Evolutionary conservation across 2,113 vertebrate genomes (phyloP).

Genomic region (Noctilio leporinus): DNA sequence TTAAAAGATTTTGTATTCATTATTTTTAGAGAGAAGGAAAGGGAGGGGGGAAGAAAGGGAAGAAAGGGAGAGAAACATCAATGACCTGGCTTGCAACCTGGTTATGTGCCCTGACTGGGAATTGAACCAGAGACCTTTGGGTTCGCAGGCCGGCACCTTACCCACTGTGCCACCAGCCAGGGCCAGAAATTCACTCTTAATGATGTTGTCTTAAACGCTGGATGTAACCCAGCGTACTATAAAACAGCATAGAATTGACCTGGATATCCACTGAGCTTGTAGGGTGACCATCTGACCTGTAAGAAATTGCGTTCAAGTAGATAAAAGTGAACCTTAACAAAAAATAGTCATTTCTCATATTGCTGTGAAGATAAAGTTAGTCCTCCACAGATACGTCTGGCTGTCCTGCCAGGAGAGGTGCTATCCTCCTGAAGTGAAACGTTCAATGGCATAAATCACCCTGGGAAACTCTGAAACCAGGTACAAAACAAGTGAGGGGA

Average conservation of each 20-base stretch:
- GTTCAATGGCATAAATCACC: constrained; percentile 32
- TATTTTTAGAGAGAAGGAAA: no score
- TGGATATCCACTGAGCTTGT: background rate
- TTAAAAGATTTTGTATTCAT: no score
- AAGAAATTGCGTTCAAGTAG: constrained; percentile 31
- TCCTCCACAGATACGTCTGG: background rate
- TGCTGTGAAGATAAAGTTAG: constrained; percentile 9
- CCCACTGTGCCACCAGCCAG: no score
- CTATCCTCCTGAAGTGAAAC: background rate
- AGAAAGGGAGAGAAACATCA: no score
- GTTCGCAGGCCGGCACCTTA: no score
- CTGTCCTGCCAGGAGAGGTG: background rate
- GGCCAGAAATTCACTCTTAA: background rate
- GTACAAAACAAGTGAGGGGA: background rate
- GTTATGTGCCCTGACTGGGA: no score
- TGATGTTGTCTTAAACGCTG: constrained; percentile 18
- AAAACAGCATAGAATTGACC: constrained; percentile 20
- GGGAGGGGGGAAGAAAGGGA: no score
- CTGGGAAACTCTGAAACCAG: constrained; percentile 5
- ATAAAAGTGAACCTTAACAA: constrained; percentile 11
- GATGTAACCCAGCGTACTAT: constrained; percentile 10
- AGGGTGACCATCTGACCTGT: background rate
- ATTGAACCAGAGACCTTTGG: no score
- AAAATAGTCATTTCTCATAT: background rate
- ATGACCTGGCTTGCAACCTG: no score